Evolutionary conservation across 2,113 vertebrate genomes (phyloP).

Genomic region (Syngnathus floridae): DNA sequence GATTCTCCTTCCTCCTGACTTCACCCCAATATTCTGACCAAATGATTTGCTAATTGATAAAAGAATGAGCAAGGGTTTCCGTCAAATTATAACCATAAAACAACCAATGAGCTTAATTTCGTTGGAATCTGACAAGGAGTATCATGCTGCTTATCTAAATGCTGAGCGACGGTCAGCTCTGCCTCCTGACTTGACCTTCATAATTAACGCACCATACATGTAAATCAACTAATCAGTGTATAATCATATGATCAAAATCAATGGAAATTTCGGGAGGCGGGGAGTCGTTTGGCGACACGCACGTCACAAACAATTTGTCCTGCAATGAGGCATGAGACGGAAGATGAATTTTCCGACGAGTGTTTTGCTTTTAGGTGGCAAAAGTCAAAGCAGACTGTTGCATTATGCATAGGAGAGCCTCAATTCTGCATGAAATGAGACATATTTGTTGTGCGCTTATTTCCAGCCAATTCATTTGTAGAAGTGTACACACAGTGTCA

Average conservation of each 20-base stretch:
- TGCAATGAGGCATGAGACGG: background rate
- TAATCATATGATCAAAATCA: background rate
- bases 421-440: constrained; percentile 1
- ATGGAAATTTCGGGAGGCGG: background rate
- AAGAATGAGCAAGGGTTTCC: background rate
- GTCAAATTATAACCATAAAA: background rate
- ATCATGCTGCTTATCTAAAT: background rate
- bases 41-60: too few relatives aligned
- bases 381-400: constrained; percentile 1
- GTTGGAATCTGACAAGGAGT: background rate
- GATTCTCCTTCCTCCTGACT: too few relatives aligned
- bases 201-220: background rate
- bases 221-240: background rate
- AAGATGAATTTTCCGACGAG: background rate
- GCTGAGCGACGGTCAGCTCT: background rate
- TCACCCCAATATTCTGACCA: too few relatives aligned
- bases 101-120: background rate
- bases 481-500: background rate
- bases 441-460: constrained; percentile 9
- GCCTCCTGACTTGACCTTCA: background rate
- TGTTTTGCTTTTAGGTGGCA: background rate
- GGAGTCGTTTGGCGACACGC: background rate
- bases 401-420: background rate
- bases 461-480: constrained; percentile 7
- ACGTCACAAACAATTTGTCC: background rate